Evolutionary conservation across 92 coral and sea anemone genomes (phyloP).

Genomic region (Paragorgia papillata): DNA sequence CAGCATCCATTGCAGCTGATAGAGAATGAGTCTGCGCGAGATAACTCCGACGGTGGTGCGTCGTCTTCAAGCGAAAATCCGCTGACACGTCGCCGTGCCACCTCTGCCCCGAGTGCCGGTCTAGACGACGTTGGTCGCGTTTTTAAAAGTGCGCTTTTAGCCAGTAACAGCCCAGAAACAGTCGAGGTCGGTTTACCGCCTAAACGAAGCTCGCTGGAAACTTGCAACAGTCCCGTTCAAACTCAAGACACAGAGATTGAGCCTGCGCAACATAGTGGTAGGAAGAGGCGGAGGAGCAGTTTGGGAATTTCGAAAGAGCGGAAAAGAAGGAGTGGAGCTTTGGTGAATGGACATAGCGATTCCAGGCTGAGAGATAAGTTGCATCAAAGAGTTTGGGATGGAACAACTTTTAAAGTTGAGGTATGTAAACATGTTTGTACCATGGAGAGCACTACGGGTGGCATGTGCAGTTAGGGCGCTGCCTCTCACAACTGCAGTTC

Average conservation of each 20-base stretch:
- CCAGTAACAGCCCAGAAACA: not conserved
- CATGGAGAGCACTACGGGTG: not conserved
- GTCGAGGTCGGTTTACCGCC: not conserved
- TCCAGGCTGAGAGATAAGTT: not conserved
- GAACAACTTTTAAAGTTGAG: conserved; percentile 23
- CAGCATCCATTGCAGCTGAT: not conserved
- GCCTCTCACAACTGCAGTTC: no score
- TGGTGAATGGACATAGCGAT: not conserved
- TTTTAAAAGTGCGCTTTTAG: not conserved
- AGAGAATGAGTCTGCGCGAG: not conserved
- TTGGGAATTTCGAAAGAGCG: not conserved
- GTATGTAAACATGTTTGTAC: not conserved
- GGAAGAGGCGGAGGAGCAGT: conserved; percentile 1
- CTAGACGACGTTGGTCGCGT: not conserved
- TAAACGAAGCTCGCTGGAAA: not conserved
- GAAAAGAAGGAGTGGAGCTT: not conserved
- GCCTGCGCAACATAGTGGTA: not conserved
- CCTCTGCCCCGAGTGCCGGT: not conserved
- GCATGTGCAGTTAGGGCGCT: no score
- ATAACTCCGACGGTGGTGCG: not conserved
- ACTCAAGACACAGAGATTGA: not conserved
- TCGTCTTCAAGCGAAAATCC: not conserved
- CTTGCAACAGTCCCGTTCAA: not conserved
- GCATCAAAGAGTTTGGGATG: conserved; percentile 26
- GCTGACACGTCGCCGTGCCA: not conserved